phyloP scores from a whole-genome alignment of 2,113 vertebrate species.

The Labrus mixtus region DNA sequence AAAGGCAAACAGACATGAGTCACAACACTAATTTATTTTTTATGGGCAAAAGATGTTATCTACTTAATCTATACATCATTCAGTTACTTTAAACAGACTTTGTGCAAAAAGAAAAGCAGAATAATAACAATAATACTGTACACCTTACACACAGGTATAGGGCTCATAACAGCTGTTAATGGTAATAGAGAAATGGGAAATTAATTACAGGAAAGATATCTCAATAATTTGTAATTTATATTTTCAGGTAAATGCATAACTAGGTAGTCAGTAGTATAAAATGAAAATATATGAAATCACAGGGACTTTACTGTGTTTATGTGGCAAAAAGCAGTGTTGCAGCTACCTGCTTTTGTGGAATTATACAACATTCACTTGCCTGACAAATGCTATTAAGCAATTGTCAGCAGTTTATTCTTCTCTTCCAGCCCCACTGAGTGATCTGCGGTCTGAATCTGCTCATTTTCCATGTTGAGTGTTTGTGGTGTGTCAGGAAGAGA shows the following conservation, averaged over 20 bases:
- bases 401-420: conserved; percentile 25
- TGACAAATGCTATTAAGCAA: conserved; percentile 32
- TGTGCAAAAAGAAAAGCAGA: conserved; percentile 17
- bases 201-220: neutral
- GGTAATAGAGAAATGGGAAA: conserved; percentile 1
- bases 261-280: neutral
- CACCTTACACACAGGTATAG: neutral
- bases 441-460: conserved; percentile 18
- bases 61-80: neutral
- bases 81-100: neutral
- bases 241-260: neutral
- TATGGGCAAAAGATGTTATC: conserved; percentile 1
- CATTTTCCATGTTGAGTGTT: neutral
- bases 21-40: conserved; percentile 13
- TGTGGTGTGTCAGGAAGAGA: conserved; percentile 10
- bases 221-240: conserved; percentile 11
- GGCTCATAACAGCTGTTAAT: neutral
- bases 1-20: neutral
- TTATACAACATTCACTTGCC: neutral
- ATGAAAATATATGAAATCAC: conserved; percentile 5
- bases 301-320: conserved; percentile 32
- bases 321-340: conserved; percentile 12
- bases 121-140: conserved; percentile 9
- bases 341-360: conserved; percentile 16
- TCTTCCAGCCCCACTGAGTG: conserved; percentile 19